phyloP scores from a whole-genome alignment of 2,888 invertebrate species.

The Fissipunctia ypsillon region DNA sequence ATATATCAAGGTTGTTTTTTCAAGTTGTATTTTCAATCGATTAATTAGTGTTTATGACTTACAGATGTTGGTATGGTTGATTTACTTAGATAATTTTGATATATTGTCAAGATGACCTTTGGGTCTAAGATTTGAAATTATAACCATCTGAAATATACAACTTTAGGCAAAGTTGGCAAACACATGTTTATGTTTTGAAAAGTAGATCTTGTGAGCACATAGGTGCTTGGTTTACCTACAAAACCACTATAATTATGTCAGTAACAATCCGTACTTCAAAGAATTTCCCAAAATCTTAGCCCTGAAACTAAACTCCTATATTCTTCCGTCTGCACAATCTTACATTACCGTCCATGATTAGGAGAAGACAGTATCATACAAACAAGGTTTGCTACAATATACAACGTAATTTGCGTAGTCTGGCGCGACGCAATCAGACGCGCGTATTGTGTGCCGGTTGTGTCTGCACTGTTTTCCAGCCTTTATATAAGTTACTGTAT shows the following conservation, averaged over 20 bases:
- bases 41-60: background rate
- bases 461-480: slow-evolving; percentile 53
- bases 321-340: slow-evolving; percentile 21
- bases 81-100: background rate
- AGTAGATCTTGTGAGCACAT: background rate
- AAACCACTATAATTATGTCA: background rate
- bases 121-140: background rate
- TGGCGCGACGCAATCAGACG: slow-evolving; percentile 86
- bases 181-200: no score
- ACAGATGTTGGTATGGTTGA: no score
- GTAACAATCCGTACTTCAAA: background rate
- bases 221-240: background rate
- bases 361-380: slow-evolving; percentile 71
- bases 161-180: background rate
- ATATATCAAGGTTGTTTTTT: background rate
- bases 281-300: background rate
- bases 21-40: background rate
- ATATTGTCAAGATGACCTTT: background rate
- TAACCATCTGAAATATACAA: background rate
- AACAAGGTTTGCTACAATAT: slow-evolving; percentile 79
- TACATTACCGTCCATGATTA: slow-evolving; percentile 72
- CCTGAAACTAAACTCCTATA: background rate
- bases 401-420: slow-evolving; percentile 79
- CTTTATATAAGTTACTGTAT: slow-evolving; percentile 32
- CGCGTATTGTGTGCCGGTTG: slow-evolving; percentile 74